phyloP scores from a whole-genome alignment of 1,140 invertebrate species.

The Brachionus koreanus region DNA sequence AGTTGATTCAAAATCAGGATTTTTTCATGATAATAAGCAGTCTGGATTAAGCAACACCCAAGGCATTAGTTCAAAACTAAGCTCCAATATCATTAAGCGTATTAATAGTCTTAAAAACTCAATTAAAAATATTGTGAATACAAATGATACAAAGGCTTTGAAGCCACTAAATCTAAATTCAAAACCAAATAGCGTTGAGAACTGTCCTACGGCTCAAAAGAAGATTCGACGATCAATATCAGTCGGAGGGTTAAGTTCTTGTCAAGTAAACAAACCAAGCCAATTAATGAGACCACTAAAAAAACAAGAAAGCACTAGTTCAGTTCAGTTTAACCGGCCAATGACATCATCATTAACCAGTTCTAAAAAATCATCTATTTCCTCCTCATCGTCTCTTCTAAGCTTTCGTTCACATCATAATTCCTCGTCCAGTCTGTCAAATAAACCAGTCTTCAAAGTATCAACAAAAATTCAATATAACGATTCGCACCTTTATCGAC shows the following conservation, averaged over 20 bases:
- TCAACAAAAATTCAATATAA: conserved; percentile 33
- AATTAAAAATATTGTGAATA: not conserved
- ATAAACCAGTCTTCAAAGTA: conserved; percentile 8
- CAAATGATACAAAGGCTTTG: not conserved
- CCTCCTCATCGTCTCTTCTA: not conserved
- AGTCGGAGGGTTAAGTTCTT: not conserved
- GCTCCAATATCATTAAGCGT: not conserved
- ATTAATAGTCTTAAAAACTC: conserved; percentile 6
- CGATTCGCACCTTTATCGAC: not conserved
- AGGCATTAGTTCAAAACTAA: not conserved
- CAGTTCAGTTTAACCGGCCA: not conserved
- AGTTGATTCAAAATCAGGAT: not conserved
- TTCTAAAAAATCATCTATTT: not conserved
- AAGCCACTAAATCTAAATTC: not conserved
- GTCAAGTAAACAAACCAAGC: not conserved
- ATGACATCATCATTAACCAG: not conserved
- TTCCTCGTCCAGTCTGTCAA: not conserved
- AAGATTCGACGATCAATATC: not conserved
- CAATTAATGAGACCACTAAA: not conserved
- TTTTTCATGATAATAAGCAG: not conserved
- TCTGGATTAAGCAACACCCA: not conserved
- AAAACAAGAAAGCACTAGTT: conserved; percentile 32
- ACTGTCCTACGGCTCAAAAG: not conserved
- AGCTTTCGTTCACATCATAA: not conserved
- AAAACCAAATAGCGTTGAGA: not conserved